These are phyloP conservation scores for Taenaris catops DNA, from an alignment of 2,888 invertebrate genomes.

Conservation along the genomic window DNA sequence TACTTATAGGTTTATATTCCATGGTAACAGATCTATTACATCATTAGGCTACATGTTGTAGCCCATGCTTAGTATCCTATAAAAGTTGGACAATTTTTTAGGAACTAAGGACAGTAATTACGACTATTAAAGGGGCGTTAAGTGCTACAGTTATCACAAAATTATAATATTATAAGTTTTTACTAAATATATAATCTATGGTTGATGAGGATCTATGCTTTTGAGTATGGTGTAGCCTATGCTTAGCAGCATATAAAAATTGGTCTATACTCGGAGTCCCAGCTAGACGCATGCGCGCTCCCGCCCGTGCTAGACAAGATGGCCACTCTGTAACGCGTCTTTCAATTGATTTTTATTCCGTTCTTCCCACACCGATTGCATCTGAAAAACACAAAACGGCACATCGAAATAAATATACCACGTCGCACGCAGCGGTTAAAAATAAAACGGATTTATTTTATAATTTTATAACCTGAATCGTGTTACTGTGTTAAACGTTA, in stretches of 20 bases:
- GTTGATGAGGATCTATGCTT: conserved; percentile 3
- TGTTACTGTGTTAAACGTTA: conserved; percentile 12
- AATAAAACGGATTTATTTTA: conserved; percentile 16
- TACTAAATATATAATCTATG: conserved; percentile 7
- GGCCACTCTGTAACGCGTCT: conserved; percentile 55
- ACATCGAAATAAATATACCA: conserved; percentile 16
- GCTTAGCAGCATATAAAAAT: conserved; percentile 7
- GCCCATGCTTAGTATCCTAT: too few relatives aligned
- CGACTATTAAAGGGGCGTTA: too few relatives aligned
- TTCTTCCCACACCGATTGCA: conserved; percentile 36
- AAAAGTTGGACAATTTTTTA: too few relatives aligned
- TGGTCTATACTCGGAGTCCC: conserved; percentile 23
- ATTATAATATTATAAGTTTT: too few relatives aligned
- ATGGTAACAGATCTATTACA: too few relatives aligned
- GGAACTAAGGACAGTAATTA: too few relatives aligned
- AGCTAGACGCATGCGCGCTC: conserved; percentile 61
- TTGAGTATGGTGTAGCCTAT: conserved; percentile 11
- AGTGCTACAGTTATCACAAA: too few relatives aligned
- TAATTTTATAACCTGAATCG: conserved; percentile 18
- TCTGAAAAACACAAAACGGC: conserved; percentile 25
- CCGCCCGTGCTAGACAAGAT: conserved; percentile 55
- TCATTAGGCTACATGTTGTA: too few relatives aligned
- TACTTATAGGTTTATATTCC: too few relatives aligned
- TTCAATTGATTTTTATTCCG: conserved; percentile 65
- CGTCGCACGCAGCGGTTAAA: conserved; percentile 14